Evolutionary conservation across 2,888 invertebrate genomes (phyloP).

Genomic region (Lycophotia porphyrea): DNA sequence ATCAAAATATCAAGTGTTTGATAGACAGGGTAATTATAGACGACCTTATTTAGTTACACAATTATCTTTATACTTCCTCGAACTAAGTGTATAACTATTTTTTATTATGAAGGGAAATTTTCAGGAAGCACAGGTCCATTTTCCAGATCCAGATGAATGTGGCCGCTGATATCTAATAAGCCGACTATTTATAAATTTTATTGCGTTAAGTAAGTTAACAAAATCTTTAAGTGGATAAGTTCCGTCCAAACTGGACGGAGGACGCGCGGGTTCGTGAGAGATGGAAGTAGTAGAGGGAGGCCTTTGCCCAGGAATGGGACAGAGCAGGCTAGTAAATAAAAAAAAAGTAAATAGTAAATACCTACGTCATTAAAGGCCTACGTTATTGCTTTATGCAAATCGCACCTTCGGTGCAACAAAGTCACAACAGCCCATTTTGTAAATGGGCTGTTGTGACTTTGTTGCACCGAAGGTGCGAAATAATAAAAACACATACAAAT

Average conservation of each 20-base stretch:
- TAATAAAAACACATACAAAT: conserved; percentile 9
- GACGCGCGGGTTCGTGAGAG: no score
- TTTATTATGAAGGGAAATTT: conserved; percentile 28
- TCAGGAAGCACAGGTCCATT: conserved; percentile 55
- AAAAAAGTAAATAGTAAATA: conserved; percentile 20
- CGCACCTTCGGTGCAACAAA: no score
- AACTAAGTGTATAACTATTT: conserved; percentile 6
- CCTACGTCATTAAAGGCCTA: conserved; percentile 31
- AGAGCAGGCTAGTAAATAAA: no score
- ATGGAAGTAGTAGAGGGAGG: no score
- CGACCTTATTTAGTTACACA: neutral
- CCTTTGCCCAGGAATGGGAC: no score
- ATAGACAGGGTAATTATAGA: neutral
- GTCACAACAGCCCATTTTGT: no score
- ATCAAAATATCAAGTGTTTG: neutral
- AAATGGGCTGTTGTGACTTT: no score
- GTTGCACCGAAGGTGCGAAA: no score
- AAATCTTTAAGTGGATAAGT: no score
- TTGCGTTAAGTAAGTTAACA: conserved; percentile 26
- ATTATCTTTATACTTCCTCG: conserved; percentile 9
- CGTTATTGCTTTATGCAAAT: neutral
- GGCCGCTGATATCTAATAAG: conserved; percentile 28
- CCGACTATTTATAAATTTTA: conserved; percentile 21
- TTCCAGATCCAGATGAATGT: conserved; percentile 58
- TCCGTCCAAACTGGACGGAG: no score